These are phyloP conservation scores for Danio rerio DNA, from an alignment of 2,113 vertebrate species.

Conservation along the genomic window DNA sequence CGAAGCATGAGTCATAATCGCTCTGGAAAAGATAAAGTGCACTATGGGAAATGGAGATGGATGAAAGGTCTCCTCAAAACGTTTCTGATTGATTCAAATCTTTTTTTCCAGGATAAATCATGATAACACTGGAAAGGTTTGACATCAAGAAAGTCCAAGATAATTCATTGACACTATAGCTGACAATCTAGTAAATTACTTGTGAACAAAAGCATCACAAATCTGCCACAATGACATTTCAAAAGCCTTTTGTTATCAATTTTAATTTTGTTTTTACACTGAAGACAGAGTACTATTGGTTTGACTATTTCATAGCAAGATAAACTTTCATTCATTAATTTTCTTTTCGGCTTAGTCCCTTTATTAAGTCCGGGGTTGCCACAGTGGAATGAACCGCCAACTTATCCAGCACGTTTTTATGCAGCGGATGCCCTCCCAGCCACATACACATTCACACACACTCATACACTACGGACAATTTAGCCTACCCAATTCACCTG, in stretches of 20 bases:
- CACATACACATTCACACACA: too few relatives aligned
- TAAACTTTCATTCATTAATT: too few relatives aligned
- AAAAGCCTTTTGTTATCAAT: neutral
- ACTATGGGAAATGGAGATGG: neutral
- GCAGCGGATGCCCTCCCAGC: too few relatives aligned
- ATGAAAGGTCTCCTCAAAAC: neutral
- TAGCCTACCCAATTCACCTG: too few relatives aligned
- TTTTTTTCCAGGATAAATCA: neutral
- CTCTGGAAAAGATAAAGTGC: constrained; percentile 69
- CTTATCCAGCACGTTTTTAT: too few relatives aligned
- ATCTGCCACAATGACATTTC: neutral
- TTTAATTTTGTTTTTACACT: neutral
- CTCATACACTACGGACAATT: too few relatives aligned
- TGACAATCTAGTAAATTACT: neutral
- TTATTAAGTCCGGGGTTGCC: too few relatives aligned
- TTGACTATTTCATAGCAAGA: too few relatives aligned
- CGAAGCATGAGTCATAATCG: constrained; percentile 91
- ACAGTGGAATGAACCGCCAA: too few relatives aligned
- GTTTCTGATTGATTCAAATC: neutral
- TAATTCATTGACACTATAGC: neutral
- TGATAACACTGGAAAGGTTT: neutral
- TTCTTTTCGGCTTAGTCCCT: too few relatives aligned
- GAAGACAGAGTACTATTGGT: neutral
- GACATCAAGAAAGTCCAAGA: neutral
- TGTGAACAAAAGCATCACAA: neutral